Evolutionary conservation across 2,113 vertebrate species (phyloP), one percentile per base, ranked within the genome.

Genomic region (Tor tambroides): DNA sequence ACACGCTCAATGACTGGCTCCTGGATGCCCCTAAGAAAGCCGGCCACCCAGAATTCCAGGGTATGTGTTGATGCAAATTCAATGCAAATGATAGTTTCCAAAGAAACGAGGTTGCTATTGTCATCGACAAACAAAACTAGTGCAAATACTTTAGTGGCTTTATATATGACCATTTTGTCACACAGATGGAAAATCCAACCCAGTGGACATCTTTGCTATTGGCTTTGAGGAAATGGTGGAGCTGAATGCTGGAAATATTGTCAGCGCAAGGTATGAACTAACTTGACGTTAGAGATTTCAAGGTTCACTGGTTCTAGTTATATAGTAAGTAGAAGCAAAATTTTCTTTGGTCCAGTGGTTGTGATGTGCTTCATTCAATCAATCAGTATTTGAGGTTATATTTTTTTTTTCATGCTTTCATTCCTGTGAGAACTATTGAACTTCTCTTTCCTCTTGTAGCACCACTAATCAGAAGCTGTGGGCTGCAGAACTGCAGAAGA

Each of bases 151-250:
- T 41, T 1, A 43, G 41, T 43, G 41, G 10, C 41, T 43, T 46
- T 46, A n/a, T n/a, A n/a, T n/a, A n/a, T n/a, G n/a, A n/a, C n/a
- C n/a, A n/a, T n/a, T 87, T 51, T 88, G 21, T 43, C 87, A 81
- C 46, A 54, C 88, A 99, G 98, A 98, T 93, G 95, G 89, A 91
- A 97, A 96, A 94, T 94, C 94, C 88, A 97, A 96, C 56, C 97
- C 97, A 21, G 95, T 95, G 21, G 98, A 99, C 88, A 97, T 99
- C 91, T 99, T 99, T 95, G 98, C 97, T 83, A 99, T 99, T 80
- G 98, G 98, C 77, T 99, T 99, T 96, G 98, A 99, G 94, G 98
- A 99, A 95, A 99, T 99, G 98, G 98, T 99, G 87, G 98, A 99
- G 91, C 93, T 99, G 91, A 99, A 99, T 90, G 98, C 98, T 80